Evolutionary conservation across 2,888 invertebrate species (phyloP).

Genomic region (Drosophila leonis): DNA sequence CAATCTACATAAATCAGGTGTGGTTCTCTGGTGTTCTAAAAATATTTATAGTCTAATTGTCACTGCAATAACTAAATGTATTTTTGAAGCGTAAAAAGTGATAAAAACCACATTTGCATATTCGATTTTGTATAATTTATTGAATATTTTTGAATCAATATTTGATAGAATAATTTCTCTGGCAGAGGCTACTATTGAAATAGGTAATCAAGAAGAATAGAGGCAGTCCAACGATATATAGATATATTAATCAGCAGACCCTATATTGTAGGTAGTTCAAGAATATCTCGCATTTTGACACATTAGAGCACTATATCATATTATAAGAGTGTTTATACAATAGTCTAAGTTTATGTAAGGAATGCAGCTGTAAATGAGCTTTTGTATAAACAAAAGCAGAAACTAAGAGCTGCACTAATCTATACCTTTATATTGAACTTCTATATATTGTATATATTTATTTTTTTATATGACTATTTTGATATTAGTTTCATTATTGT

Average conservation of each 20-base stretch:
- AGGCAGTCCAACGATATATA: background rate
- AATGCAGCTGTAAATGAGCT: background rate
- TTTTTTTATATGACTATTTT: background rate
- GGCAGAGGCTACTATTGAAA: background rate
- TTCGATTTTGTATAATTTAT: background rate
- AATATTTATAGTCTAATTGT: constrained; percentile 1
- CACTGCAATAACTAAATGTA: background rate
- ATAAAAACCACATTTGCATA: background rate
- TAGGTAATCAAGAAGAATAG: background rate
- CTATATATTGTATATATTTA: background rate
- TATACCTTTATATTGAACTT: background rate
- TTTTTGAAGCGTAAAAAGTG: background rate
- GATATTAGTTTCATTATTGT: background rate
- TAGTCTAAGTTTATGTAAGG: background rate
- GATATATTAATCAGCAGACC: no score
- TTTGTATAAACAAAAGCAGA: background rate
- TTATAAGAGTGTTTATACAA: background rate
- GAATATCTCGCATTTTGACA: no score
- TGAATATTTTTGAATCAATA: no score
- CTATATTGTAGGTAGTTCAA: no score
- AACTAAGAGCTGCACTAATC: background rate
- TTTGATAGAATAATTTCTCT: no score
- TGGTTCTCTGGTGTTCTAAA: constrained; percentile 15
- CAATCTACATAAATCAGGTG: constrained; percentile 38
- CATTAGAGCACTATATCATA: background rate